Evolutionary conservation across 2,113 vertebrate species (phyloP), one percentile per base, ranked within the genome.

Genomic region (Pimephales promelas): DNA sequence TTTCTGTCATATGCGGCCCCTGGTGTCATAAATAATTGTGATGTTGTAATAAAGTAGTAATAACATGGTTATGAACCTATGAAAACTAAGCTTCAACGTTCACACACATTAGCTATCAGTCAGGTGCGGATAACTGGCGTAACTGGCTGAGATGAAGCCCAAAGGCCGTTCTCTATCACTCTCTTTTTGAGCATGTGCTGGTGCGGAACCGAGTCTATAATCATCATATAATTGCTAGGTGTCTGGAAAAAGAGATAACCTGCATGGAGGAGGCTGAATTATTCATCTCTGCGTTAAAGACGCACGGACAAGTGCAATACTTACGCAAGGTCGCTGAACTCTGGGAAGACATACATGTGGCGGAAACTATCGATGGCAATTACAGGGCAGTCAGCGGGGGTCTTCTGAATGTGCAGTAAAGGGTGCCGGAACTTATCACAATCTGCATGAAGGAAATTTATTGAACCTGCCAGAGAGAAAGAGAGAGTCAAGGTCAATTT

Each of bases 371-470:
- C 98, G 26, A 99, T 99, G 79, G 98, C 98, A 68, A 99, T 98
- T 83, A 99, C 98, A 3, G 98, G 98, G 86, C 98, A 99, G 91
- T 99, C 98, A 49, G 95, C 94, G 49, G 98, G 98, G 28, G 96
- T 97, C 93, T 99, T 99, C 94, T 99, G 97, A 89, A 99, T 99
- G 83, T 99, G 98, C 81, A 99, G 95, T 73, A 99, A 95, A 73
- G 98, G 98, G 89, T 99, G 98, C 84, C 98, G 96, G 93, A 99
- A 99, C 92, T 99, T 99, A 64, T 99, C 98, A 81, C 98, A 99
- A 92, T 99, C 98, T 5, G 98, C 98, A 70, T 99, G 98, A 73
- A 99, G 95, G 89, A 99, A 99, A 91, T 99, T 99, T 93, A 99
- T 98, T 57, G 98, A 96, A 84, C 98, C 98, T 99, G 77, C 34